Base-by-base conservation (phyloP, 2,888 invertebrate species). In the Pasiphila rectangulata region DNA sequence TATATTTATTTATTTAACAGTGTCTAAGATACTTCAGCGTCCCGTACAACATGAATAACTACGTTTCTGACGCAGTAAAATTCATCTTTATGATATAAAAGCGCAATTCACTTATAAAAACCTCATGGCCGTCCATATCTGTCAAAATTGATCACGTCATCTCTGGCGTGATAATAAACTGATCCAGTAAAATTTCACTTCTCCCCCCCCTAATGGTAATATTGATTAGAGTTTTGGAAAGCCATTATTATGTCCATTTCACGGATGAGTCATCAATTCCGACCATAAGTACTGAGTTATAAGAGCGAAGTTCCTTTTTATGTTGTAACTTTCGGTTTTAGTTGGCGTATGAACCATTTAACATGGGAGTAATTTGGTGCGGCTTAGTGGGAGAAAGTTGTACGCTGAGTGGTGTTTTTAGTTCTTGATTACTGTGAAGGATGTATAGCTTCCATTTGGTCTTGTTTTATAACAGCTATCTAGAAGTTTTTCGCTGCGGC, bases 171-270 rank as follows among this genome's bases (percentile, higher is more conserved):
- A 34, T 25, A 36, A 35, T 30, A 32, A 45, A 45, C 45, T 32
- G 44, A 30, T 40, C 25, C 21, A 25, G 42, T 40, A 40, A 51
- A 51, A 46, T 46, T 43, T 43, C 46, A 46, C 43, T 43, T 51
- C 38, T 34, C 39, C 37, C 15, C 35, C 23, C 41, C 29, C 42
- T 58, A 56, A 58, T 55, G 49, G 55, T 13, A 43, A 48, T 57
- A 58, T 56, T 56, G 57, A 58, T 58, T 58, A 52, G 51, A 54
- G 51, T 50, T 58, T 51, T 51, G 53, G 44, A 43, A 58, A 58
- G 54, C 54, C 51, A 56, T 58, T 58, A 58, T 56, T 56, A 56
- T 58, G 56, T 58, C 57, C 56, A 58, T 58, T 58, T 54, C 56
- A 58, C 56, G 56, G 53, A 50, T 56, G 51, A 52, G 37, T 46